These are phyloP conservation scores for Chaetura pelagica DNA, from an alignment of 2,113 vertebrate species.

Conservation along the genomic window DNA sequence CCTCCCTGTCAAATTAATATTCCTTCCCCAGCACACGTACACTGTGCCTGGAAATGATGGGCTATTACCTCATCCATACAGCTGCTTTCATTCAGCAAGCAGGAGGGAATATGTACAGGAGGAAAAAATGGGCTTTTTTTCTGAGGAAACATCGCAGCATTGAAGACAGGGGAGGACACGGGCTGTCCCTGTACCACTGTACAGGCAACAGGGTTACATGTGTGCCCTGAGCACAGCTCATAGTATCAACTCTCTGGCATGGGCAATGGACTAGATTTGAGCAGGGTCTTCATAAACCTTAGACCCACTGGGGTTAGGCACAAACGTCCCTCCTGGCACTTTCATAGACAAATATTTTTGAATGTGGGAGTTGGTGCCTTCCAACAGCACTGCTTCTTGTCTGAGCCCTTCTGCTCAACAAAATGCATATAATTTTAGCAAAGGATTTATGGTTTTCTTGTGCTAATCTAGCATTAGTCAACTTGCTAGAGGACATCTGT, in stretches of 20 bases:
- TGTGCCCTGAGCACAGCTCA: not conserved
- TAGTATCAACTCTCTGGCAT: not conserved
- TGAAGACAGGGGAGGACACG: rapidly evolving
- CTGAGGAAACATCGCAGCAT: not conserved
- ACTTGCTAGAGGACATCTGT: not conserved
- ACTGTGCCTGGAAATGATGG: not conserved
- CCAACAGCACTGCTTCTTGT: not conserved
- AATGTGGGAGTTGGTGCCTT: not conserved
- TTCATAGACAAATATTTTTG: not conserved
- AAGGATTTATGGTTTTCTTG: not conserved
- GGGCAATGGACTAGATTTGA: not conserved
- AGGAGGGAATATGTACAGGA: not conserved
- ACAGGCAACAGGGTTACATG: rapidly evolving
- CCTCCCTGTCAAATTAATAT: not conserved
- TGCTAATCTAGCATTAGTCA: not conserved
- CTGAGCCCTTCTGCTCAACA: not conserved
- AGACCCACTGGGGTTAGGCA: not conserved
- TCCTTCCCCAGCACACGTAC: not conserved
- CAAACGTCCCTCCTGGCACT: not conserved
- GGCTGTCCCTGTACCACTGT: too few relatives aligned
- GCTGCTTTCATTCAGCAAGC: not conserved
- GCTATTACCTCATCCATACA: not conserved
- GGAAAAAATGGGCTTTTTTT: not conserved
- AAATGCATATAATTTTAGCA: not conserved
- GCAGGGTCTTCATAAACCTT: not conserved